Evolutionary conservation across 1,140 invertebrate species (phyloP).

Genomic region (Andricus grossulariae): DNA sequence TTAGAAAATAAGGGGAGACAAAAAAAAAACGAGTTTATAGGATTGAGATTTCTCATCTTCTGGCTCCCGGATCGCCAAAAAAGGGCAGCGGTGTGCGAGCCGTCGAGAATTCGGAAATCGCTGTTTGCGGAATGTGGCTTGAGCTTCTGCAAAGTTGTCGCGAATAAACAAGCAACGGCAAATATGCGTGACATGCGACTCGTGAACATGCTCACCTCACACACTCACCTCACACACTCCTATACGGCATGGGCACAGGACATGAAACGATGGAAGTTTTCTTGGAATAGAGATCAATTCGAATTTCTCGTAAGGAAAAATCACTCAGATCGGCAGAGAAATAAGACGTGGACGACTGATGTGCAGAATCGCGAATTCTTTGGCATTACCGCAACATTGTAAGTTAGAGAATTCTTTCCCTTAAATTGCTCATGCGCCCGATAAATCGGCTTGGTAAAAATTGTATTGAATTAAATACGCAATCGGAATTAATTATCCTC

Average conservation of each 20-base stretch:
- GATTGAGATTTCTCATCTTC: slow-evolving; percentile 43
- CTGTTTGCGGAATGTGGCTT: slow-evolving; percentile 36
- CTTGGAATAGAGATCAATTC: not conserved
- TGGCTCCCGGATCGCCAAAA: slow-evolving; percentile 33
- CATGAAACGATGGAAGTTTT: not conserved
- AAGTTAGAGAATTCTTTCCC: not conserved
- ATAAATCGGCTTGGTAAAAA: not conserved
- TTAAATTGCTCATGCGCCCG: no score
- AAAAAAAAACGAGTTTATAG: slow-evolving; percentile 38
- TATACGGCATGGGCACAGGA: slow-evolving; percentile 23
- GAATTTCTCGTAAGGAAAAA: not conserved
- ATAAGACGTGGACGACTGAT: no score
- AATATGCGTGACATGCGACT: slow-evolving; percentile 9
- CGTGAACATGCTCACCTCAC: slow-evolving; percentile 11
- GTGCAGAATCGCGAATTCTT: no score
- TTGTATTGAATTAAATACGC: not conserved
- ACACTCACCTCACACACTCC: slow-evolving; percentile 16
- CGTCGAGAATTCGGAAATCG: slow-evolving; percentile 48
- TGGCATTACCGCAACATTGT: no score
- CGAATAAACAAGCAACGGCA: slow-evolving; percentile 31
- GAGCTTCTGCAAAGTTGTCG: slow-evolving; percentile 18
- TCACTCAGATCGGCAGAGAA: not conserved
- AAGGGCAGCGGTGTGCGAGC: slow-evolving; percentile 33
- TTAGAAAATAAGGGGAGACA: not conserved
- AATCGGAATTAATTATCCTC: no score